Base-by-base conservation (phyloP, 1,140 invertebrate genomes). In the Anastrepha ludens region DNA sequence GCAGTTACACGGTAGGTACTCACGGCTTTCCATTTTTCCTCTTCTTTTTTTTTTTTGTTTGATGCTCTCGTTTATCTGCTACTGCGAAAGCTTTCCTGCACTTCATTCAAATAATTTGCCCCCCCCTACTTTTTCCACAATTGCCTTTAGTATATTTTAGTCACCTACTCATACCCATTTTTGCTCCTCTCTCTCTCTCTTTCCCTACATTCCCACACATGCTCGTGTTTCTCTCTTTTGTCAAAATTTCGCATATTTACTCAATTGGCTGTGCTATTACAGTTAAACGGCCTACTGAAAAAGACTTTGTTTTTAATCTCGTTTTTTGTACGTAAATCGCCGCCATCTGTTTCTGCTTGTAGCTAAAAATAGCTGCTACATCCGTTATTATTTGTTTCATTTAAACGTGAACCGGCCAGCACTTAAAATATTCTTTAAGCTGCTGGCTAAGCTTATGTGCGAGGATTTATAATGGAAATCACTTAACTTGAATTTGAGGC, bases 311-410 rank as follows among this genome's bases (percentile, higher is more conserved):
- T 55, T 29, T 8, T 55, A 55, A 6, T n/a, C 8, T 55, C 13
- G n/a, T 3, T n/a, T 81, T 81, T 29, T 41, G n/a, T 81, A n/a
- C 74, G 47, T 55, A 81, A 81, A 81, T 81, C 3, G 47, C 47
- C 47, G n/a, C 74, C 17, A 81, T 20, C 74, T 20, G n/a, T n/a
- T 81, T 17, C n/a, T 41, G 47, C 20, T 50, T 29, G 74, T 58
- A 55, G 74, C 44, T 81, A 81, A 81, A 55, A 81, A 81, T 81
- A 81, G 47, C 74, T 55, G 2, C 20, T n/a, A 81, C 8, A 9
- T 55, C n/a, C 47, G 44, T 81, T 20, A 55, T 55, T 55, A 55
- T 55, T 55, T 55, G 13, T 58, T 81, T 81, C 41, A 74, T 17
- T 47, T 15, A 74, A 41, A 74, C 41, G 41, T 11, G 39, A 44